Conservation (phyloP, 2,888 invertebrate species). For the Neuroscelio doddi region DNA sequence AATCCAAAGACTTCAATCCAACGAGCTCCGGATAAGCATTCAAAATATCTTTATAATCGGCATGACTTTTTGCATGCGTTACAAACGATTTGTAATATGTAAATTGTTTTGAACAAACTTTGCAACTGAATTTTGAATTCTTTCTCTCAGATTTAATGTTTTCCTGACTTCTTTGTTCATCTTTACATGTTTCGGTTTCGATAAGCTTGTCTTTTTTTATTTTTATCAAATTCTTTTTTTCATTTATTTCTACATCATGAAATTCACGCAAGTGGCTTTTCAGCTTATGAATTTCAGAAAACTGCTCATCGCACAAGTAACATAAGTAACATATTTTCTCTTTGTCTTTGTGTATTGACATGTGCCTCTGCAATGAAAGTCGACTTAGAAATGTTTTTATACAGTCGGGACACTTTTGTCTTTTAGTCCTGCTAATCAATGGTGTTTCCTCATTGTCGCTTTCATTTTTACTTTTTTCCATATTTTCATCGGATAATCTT, state of each 20-base stretch:
- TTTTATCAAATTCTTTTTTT: constrained; percentile 33
- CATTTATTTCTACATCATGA: constrained; percentile 43
- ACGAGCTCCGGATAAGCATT: not conserved
- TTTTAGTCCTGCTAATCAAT: constrained; percentile 55
- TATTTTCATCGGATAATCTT: too few relatives aligned
- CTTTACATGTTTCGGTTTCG: constrained; percentile 33
- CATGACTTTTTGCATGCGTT: constrained; percentile 60
- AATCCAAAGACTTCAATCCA: not conserved
- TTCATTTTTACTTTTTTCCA: constrained; percentile 8
- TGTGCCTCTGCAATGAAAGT: constrained; percentile 56
- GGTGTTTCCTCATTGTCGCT: constrained; percentile 61
- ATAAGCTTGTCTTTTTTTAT: constrained; percentile 23
- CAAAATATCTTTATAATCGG: constrained; percentile 50
- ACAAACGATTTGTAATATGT: constrained; percentile 63
- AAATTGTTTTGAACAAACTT: constrained; percentile 63
- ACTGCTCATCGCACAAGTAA: constrained; percentile 62
- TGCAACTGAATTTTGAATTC: constrained; percentile 56
- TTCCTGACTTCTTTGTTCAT: constrained; percentile 25
- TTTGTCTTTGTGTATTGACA: constrained; percentile 55
- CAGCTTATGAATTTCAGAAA: constrained; percentile 53
- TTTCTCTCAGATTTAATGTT: constrained; percentile 31
- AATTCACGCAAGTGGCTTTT: constrained; percentile 54
- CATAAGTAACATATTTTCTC: constrained; percentile 60
- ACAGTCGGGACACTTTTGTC: constrained; percentile 59
- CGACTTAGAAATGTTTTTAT: constrained; percentile 59